Conservation (phyloP, 2,797 vertebrate genomes). For the Ciconia nigra region DNA sequence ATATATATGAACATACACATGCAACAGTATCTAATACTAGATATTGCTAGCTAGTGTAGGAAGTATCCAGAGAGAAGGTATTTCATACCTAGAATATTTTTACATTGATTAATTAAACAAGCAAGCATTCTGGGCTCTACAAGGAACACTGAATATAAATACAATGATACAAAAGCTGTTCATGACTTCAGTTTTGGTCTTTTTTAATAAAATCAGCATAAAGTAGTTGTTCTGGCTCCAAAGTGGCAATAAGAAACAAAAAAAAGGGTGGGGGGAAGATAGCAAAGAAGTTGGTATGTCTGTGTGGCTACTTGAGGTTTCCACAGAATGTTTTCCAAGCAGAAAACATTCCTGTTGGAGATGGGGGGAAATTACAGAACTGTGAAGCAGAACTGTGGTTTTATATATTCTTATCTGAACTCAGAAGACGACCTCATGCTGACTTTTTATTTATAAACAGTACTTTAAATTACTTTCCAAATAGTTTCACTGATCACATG, state of each 20-base stretch:
- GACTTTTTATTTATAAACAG: not conserved
- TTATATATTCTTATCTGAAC: not conserved
- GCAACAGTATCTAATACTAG: not conserved
- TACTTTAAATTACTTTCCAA: not conserved
- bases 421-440: not conserved
- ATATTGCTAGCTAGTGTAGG: not conserved
- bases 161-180: not conserved
- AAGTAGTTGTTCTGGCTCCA: not conserved
- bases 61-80: not conserved
- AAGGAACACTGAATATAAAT: not conserved
- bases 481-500: not conserved
- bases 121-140: not conserved
- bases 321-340: not conserved
- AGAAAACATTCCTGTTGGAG: not conserved
- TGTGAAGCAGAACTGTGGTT: not conserved
- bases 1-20: accelerated
- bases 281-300: not conserved
- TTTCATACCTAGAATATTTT: not conserved
- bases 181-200: not conserved
- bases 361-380: not conserved
- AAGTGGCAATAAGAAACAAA: not conserved
- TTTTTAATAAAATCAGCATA: not conserved
- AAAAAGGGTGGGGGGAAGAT: accelerated
- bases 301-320: not conserved
- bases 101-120: not conserved